Base-by-base conservation (phyloP, 2,113 vertebrate species). In the Prunella fulvescens region DNA sequence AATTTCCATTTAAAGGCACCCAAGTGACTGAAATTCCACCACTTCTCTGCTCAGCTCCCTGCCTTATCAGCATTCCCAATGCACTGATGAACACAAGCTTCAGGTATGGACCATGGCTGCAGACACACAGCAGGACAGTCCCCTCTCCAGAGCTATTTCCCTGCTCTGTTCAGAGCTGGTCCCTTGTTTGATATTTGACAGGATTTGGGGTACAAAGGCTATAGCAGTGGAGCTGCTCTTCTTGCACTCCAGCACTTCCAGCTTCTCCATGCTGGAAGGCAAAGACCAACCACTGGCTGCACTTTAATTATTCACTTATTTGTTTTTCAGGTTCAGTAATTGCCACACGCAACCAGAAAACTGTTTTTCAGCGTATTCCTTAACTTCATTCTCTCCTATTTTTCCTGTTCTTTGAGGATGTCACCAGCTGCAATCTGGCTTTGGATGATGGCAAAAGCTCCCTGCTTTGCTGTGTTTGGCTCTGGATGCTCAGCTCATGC, bases 271-370 rank as follows among this genome's bases (percentile, higher is more conserved):
- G 76, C 28, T 45, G 28, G 2, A 64, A 83, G 48, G 58, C 50
- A 47, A 76, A 81, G 82, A 40, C 64, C 66, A 61, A 24, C 76
- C 40, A 58, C 51, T 80, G 88, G 60, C 81, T 88, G 56, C 39
- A 71, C 61, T 67, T 73, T 65, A 95, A 3, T 48, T 48, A 69
- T 44, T 86, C 25, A 37, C 56, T 73, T 88, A 72, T 60, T 94
- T 93, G 79, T 82, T 96, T 92, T 73, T 86, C 76, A 74, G 56
- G 44, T 90, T 74, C 76, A 92, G 72, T 86, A 90, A 92, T 16
- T 90, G 87, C 67, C 48, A 70, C 24, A 56, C n/a, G 25, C 60
- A 96, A 90, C 60, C 80, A 86, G 48, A 23, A 92, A 88, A 92
- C 58, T 74, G 44, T 40, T 95, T 94, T 92, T 56, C 3, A 20